These are phyloP conservation scores for Lysandra coridon DNA, from an alignment of 2,888 invertebrate genomes.

Conservation along the genomic window DNA sequence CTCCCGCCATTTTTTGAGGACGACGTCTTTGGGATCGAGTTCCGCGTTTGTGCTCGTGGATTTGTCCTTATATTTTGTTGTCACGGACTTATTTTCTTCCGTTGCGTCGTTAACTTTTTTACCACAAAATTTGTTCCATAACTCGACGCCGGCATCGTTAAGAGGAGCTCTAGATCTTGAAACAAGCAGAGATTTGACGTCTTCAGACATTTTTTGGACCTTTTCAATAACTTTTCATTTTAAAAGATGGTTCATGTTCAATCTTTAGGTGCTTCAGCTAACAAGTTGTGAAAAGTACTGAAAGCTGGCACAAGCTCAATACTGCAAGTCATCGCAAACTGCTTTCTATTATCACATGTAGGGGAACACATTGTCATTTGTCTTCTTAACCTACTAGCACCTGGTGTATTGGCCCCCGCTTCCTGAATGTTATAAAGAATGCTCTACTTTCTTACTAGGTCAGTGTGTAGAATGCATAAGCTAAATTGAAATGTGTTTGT, in stretches of 20 bases:
- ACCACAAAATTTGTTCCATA: slow-evolving; percentile 54
- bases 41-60: slow-evolving; percentile 39
- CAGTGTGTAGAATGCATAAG: slow-evolving; percentile 32
- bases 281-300: slow-evolving; percentile 26
- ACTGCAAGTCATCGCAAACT: slow-evolving; percentile 41
- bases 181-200: slow-evolving; percentile 50
- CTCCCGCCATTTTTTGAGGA: slow-evolving; percentile 69
- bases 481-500: slow-evolving; percentile 7
- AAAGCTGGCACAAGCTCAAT: slow-evolving; percentile 28
- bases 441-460: slow-evolving; percentile 37
- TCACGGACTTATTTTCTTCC: slow-evolving; percentile 43
- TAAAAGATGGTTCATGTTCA: not conserved
- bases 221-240: not conserved
- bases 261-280: slow-evolving; percentile 16
- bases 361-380: slow-evolving; percentile 17
- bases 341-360: not conserved
- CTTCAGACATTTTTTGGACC: slow-evolving; percentile 50
- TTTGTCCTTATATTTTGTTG: slow-evolving; percentile 37
- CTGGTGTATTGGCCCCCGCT: not conserved
- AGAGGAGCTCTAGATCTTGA: slow-evolving; percentile 69
- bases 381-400: not conserved
- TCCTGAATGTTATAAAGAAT: slow-evolving; percentile 34
- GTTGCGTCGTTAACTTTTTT: not conserved
- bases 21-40: slow-evolving; percentile 56
- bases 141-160: slow-evolving; percentile 52